Base-by-base conservation (phyloP, 2,888 invertebrate species). In the Listrodromus nycthemerus region DNA sequence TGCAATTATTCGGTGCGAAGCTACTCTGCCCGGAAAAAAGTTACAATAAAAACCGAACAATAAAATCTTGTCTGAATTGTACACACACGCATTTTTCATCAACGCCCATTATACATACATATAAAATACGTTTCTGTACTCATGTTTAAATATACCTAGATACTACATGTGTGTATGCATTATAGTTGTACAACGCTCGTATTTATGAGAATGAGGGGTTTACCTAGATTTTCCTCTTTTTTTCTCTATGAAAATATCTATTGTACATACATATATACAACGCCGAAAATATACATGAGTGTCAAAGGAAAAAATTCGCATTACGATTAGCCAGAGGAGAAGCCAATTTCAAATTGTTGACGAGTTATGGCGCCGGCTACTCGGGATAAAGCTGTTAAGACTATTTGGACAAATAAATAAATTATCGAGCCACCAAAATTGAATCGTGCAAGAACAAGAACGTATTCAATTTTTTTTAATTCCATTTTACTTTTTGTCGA, bases 201-300 rank as follows among this genome's bases (percentile, higher is more conserved):
- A 91, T 91, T 91, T 90, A 90, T 90, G 88, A 87, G 83, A 86
- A 88, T 86, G 87, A 87, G 87, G 86, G 86, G 85, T 83, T 79
- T 63, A 63, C 86, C 85, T 85, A 81, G 81, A 80, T 84, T 85
- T 79, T 83, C 83, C 82, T 80, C 86, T 74, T 81, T 83, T 87
- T 86, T 87, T 85, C 86, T 85, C 84, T 89, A 87, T 86, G 88
- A 80, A 86, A 83, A 80, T 48, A 83, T 87, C 86, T 86, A 90
- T 91, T 91, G 91, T 92, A 91, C 69, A 81, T 81, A 84, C 90
- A 92, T 91, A 92, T 88, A 89, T 81, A 88, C 87, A 90, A 89
- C 87, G 87, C 89, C 87, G 87, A 84, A 89, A 90, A 91, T 91
- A 91, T 90, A 91, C 89, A 89, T 89, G 90, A 91, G 89, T 91